These are phyloP conservation scores for Acanthisitta chloris DNA, from an alignment of 2,113 vertebrate genomes.

Conservation along the genomic window DNA sequence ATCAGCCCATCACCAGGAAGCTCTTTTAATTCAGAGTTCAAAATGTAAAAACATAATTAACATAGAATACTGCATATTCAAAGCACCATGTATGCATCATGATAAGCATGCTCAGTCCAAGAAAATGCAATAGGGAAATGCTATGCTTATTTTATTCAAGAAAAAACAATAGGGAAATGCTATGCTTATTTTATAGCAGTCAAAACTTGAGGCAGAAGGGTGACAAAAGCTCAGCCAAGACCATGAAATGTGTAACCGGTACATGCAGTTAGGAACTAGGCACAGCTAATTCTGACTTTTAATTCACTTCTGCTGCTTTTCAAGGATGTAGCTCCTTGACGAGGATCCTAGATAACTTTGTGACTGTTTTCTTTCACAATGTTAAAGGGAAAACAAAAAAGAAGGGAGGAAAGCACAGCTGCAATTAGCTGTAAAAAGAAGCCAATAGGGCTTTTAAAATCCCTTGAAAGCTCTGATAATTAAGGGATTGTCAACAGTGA, in stretches of 20 bases:
- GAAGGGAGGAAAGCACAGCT: not conserved
- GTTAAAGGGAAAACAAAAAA: not conserved
- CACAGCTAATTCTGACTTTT: not conserved
- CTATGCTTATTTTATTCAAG: not conserved
- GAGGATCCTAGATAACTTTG: not conserved
- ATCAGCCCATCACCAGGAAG: not conserved
- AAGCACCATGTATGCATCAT: not conserved
- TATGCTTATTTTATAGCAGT: not conserved
- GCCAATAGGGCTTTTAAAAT: not conserved
- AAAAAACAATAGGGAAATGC: not conserved
- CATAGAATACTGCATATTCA: not conserved
- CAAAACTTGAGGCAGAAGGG: not conserved
- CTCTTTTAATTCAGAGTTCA: not conserved
- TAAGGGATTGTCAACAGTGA: not conserved
- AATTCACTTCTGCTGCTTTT: not conserved
- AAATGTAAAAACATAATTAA: constrained; percentile 19
- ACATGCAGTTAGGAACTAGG: not conserved
- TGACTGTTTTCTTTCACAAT: not conserved
- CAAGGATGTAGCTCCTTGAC: not conserved
- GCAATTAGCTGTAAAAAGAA: constrained; percentile 1
- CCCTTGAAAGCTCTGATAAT: not conserved
- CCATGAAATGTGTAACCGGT: not conserved
- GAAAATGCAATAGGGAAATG: not conserved
- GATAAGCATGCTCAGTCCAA: not conserved
- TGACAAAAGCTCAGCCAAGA: not conserved